Evolutionary conservation across 2,797 vertebrate species (phyloP), one percentile per base, ranked within the genome.

Genomic region (Acanthiza pusilla): DNA sequence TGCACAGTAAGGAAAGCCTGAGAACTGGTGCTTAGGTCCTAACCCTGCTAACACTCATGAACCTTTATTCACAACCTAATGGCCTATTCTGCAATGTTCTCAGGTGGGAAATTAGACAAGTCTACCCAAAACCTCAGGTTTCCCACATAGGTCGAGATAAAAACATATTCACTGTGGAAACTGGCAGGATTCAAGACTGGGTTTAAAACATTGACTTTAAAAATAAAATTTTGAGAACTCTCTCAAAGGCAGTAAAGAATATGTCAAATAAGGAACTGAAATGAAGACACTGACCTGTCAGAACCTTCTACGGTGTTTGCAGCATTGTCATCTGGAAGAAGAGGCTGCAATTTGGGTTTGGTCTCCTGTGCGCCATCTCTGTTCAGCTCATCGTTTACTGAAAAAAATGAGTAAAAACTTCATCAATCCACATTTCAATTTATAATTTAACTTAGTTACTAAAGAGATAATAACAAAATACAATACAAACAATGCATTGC

Each of bases 241-340:
- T 88, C 73, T 91, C n/a, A 57, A 85, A 36, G 58, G 10, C 30
- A 74, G 25, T 87, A 77, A 81, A 57, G 21, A 77, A 21, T n/a
- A 26, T 11, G 22, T 85, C 70, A 81, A 67, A 85, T 50, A 57
- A 92, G 6, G 34, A 90, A 34, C 6, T 55, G 57, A 45, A 88
- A 91, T 54, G 29, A 88, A 67, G 60, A 88, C 72, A 96, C 96
- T 93, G 86, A 98, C 98, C 81, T 94, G 83, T 80, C 53, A 81
- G 92, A 89, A 76, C 3, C 32, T 76, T 95, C 85, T 89, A 47
- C 36, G 43, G 72, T 29, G 36, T 95, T 65, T 85, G 43, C 65
- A 67, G 32, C 30, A 5, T 32, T 82, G 53, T 92, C 84, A 55
- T 32, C 67, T 60, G 83, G 89, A 63, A 89, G 63, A 62, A 85